phyloP scores from a whole-genome alignment of 2,888 invertebrate genomes.

The Caenorhabditis sp. region DNA sequence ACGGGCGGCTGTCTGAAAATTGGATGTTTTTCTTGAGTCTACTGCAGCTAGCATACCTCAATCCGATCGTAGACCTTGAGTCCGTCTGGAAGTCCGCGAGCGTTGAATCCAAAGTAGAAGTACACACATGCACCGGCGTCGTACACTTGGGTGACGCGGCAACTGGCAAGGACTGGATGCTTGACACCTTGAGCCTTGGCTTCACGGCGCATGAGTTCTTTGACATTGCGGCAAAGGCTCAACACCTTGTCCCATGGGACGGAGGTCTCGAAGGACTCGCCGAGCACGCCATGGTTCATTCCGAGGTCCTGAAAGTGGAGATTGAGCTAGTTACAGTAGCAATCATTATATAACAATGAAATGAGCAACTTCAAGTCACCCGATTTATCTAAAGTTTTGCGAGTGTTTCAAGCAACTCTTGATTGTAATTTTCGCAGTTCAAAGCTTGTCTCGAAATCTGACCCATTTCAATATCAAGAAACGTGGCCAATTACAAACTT shows the following conservation, averaged over 20 bases:
- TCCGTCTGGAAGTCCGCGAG: slow-evolving; percentile 87
- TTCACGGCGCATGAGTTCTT: slow-evolving; percentile 88
- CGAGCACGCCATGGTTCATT: slow-evolving; percentile 91
- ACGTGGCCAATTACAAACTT: too few relatives aligned
- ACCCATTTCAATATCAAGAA: too few relatives aligned
- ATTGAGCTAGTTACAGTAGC: not conserved
- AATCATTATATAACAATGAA: too few relatives aligned
- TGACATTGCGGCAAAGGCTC: slow-evolving; percentile 92
- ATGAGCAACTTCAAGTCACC: too few relatives aligned
- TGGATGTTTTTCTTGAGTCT: not conserved
- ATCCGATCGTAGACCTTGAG: slow-evolving; percentile 91
- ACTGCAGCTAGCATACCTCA: slow-evolving; percentile 86
- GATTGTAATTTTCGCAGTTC: too few relatives aligned
- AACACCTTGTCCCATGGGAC: slow-evolving; percentile 89
- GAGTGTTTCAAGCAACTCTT: too few relatives aligned
- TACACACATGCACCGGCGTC: slow-evolving; percentile 98
- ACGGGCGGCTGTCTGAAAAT: slow-evolving; percentile 88
- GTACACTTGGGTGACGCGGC: slow-evolving; percentile 94
- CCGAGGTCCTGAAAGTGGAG: slow-evolving; percentile 89
- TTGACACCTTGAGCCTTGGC: slow-evolving; percentile 84
- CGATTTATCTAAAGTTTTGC: too few relatives aligned
- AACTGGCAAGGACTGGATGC: slow-evolving; percentile 85
- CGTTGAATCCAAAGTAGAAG: slow-evolving; percentile 93
- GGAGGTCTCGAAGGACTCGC: slow-evolving; percentile 99
- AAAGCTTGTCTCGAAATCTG: too few relatives aligned